phyloP scores from a whole-genome alignment of 2,888 invertebrate species.

The Norana najaformis region DNA sequence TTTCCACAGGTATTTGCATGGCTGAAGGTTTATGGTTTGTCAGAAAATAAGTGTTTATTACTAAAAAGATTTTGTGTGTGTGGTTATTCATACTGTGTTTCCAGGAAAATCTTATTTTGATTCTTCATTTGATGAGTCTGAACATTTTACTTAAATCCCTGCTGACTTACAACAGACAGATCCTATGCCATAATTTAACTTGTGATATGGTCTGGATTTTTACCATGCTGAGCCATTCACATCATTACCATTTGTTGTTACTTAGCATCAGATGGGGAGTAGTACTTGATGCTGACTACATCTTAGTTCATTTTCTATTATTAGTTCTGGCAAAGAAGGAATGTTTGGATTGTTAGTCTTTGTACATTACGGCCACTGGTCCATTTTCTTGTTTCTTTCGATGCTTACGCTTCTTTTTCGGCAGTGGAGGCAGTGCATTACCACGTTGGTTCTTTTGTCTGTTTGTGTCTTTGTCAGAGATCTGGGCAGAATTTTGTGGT shows the following conservation, averaged over 20 bases:
- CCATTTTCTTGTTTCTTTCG: background rate
- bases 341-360: background rate
- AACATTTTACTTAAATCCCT: background rate
- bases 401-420: background rate
- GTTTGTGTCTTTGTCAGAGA: background rate
- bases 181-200: background rate
- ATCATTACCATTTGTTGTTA: background rate
- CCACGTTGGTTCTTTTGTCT: background rate
- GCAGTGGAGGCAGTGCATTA: background rate
- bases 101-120: background rate
- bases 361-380: constrained; percentile 13
- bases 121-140: too few relatives aligned
- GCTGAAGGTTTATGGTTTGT: background rate
- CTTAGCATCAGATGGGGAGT: background rate
- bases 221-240: background rate
- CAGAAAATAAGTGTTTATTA: background rate
- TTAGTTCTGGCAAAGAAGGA: background rate
- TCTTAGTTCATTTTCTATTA: background rate
- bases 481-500: background rate
- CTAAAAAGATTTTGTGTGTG: background rate
- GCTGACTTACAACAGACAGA: background rate
- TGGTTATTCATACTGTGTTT: background rate
- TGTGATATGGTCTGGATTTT: background rate
- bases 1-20: background rate
- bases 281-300: background rate